Conservation (phyloP, 1,140 invertebrate species). For the Hypothenemus hampei region DNA sequence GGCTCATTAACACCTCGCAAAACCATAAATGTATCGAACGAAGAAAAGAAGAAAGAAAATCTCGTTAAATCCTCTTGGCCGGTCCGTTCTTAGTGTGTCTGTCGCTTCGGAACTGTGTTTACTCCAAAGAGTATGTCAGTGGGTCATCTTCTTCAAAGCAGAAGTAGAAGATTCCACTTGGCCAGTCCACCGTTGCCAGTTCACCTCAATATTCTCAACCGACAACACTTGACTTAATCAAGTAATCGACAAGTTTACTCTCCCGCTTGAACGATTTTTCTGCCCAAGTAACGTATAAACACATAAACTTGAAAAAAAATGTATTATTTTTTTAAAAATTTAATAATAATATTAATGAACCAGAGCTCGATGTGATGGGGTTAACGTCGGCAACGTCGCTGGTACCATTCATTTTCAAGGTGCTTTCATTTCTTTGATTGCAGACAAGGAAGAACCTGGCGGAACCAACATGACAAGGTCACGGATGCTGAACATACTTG, state of each 20-base stretch:
- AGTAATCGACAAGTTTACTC: no score
- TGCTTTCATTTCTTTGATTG: conserved; percentile 38
- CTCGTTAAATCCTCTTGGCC: background rate
- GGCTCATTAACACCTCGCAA: background rate
- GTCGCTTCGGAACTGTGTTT: conserved; percentile 36
- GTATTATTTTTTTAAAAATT: no score
- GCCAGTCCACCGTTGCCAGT: conserved; percentile 5
- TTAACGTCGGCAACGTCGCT: conserved; percentile 18
- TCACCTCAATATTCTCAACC: no score
- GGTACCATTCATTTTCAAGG: conserved; percentile 29
- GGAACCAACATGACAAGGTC: conserved; percentile 37
- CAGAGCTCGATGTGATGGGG: no score
- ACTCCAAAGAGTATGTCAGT: conserved; percentile 41
- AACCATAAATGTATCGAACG: background rate
- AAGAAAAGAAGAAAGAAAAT: conserved; percentile 9
- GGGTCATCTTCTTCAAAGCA: conserved; percentile 40
- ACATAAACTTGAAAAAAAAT: no score
- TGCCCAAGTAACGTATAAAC: no score
- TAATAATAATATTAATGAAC: no score
- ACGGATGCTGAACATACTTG: conserved; percentile 31
- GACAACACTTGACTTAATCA: no score
- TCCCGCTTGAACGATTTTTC: no score
- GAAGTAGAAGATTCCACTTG: conserved; percentile 22
- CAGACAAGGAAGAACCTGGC: conserved; percentile 35
- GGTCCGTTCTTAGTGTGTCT: conserved; percentile 11